Evolutionary conservation across 2,797 vertebrate species (phyloP).

Genomic region (Nannoperca obscura): DNA sequence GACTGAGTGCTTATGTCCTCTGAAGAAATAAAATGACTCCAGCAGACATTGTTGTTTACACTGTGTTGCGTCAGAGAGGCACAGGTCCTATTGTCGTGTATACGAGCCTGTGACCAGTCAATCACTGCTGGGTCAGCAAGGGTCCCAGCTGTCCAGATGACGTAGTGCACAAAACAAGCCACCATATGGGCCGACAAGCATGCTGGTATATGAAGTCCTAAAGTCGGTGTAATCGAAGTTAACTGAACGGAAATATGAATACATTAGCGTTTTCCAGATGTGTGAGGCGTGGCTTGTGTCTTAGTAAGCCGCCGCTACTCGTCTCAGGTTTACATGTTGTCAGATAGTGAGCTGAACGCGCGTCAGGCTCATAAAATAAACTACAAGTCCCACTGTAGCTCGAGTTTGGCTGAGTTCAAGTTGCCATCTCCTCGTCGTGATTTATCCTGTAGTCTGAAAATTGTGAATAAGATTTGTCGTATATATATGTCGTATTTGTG

Average conservation of each 20-base stretch:
- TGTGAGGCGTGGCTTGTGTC: rapidly evolving
- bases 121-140: slow-evolving; percentile 69
- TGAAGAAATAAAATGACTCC: neutral
- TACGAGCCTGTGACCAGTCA: slow-evolving; percentile 47
- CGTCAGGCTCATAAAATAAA: slow-evolving; percentile 21
- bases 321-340: neutral
- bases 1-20: neutral
- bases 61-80: slow-evolving; percentile 41
- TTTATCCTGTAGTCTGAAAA: rapidly evolving
- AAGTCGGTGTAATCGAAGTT: rapidly evolving
- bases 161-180: slow-evolving; percentile 46
- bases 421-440: rapidly evolving
- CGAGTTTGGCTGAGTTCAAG: slow-evolving; percentile 32
- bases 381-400: slow-evolving; percentile 79
- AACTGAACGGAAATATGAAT: neutral
- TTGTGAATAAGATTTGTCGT: neutral
- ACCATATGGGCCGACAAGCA: slow-evolving; percentile 54
- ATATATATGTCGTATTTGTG: neutral
- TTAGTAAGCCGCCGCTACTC: neutral
- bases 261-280: rapidly evolving
- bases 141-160: slow-evolving; percentile 76
- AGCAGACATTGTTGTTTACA: neutral
- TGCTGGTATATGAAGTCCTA: slow-evolving; percentile 68
- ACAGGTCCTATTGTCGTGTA: slow-evolving; percentile 40
- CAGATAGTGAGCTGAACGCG: neutral